phyloP scores from a whole-genome alignment of 1,140 invertebrate species.

The Bombus waltoni region DNA sequence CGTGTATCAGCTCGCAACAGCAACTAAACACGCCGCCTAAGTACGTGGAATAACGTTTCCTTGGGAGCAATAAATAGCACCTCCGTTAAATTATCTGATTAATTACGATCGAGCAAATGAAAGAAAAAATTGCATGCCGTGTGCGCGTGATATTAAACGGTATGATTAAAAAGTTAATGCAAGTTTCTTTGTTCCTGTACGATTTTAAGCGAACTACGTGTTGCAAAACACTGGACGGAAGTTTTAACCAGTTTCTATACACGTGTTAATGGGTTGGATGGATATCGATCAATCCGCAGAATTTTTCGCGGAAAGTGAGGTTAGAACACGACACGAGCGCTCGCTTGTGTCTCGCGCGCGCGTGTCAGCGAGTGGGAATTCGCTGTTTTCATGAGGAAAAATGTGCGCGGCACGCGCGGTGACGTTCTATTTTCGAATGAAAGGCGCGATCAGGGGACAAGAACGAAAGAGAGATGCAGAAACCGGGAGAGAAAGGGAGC shows the following conservation, averaged over 20 bases:
- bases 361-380: conserved; percentile 71
- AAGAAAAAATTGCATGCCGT: background rate
- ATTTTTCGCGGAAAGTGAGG: conserved; percentile 30
- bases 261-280: background rate
- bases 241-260: background rate
- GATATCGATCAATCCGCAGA: conserved; percentile 17
- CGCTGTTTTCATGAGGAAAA: conserved; percentile 76
- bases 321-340: conserved; percentile 20
- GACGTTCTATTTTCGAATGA: conserved; percentile 80
- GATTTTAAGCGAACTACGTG: background rate
- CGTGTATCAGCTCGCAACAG: background rate
- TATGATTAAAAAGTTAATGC: background rate
- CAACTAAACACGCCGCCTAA: background rate
- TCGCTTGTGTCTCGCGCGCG: conserved; percentile 41
- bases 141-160: background rate
- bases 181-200: background rate
- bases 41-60: background rate
- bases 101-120: background rate
- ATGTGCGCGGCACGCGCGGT: conserved; percentile 75
- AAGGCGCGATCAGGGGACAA: conserved; percentile 75
- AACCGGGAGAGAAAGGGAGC: conserved; percentile 25
- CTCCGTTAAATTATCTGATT: background rate
- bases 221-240: background rate
- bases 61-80: background rate
- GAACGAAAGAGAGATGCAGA: conserved; percentile 62